These are phyloP conservation scores for Ligdia adustata DNA, from an alignment of 2,888 invertebrate species.

Conservation along the genomic window DNA sequence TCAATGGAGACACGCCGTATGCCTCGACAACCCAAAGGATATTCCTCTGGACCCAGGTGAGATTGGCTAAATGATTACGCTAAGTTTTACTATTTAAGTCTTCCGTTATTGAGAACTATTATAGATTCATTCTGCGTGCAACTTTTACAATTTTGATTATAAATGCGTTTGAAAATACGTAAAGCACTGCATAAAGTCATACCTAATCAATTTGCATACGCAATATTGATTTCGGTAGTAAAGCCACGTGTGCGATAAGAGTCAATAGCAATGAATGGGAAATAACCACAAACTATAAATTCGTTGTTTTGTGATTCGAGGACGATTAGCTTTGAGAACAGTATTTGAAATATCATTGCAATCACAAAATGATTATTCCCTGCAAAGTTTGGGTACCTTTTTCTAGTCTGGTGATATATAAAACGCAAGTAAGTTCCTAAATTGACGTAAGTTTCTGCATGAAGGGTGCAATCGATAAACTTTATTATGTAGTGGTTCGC, in stretches of 20 bases:
- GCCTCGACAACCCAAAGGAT: slow-evolving; percentile 82
- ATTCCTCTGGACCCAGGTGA: slow-evolving; percentile 75
- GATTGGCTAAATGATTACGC: slow-evolving; percentile 30
- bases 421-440: slow-evolving; percentile 25
- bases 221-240: slow-evolving; percentile 24
- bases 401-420: slow-evolving; percentile 12
- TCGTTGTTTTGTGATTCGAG: slow-evolving; percentile 28
- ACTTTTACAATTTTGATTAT: too few species aligned
- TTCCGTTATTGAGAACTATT: too few species aligned
- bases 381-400: slow-evolving; percentile 1
- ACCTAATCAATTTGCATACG: slow-evolving; percentile 11
- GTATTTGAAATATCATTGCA: background rate
- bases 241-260: slow-evolving; percentile 36
- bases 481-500: slow-evolving; percentile 8
- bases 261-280: slow-evolving; percentile 31
- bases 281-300: slow-evolving; percentile 32
- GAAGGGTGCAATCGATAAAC: slow-evolving; percentile 9
- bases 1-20: slow-evolving; percentile 75
- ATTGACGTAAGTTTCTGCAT: background rate
- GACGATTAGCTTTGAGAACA: slow-evolving; percentile 24
- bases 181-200: too few species aligned
- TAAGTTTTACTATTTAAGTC: too few species aligned
- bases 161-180: too few species aligned
- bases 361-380: slow-evolving; percentile 2
- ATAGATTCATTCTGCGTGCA: too few species aligned